These are phyloP conservation scores for Tenthredo scrophulariae DNA, from an alignment of 2,888 invertebrate species.

Conservation along the genomic window DNA sequence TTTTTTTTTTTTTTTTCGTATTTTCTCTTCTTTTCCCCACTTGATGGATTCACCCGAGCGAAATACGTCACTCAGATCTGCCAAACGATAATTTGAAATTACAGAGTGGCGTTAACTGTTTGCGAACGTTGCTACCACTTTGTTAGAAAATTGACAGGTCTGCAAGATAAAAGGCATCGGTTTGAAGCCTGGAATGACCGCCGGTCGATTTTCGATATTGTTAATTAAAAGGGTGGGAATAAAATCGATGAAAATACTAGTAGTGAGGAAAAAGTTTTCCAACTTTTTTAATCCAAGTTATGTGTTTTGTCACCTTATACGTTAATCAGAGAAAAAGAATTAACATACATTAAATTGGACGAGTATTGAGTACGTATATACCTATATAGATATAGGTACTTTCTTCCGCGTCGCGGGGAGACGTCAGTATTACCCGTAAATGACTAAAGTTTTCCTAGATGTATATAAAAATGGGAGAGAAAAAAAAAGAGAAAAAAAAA, in stretches of 20 bases:
- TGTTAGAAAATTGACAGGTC: constrained; percentile 28
- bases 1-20: neutral
- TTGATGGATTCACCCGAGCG: neutral
- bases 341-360: neutral
- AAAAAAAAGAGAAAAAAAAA: neutral
- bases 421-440: constrained; percentile 17
- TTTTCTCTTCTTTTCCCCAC: neutral
- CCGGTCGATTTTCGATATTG: neutral
- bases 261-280: neutral
- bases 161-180: constrained; percentile 11
- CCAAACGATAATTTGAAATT: constrained; percentile 40
- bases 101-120: constrained; percentile 25
- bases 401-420: neutral
- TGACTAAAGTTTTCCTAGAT: constrained; percentile 28
- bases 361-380: neutral
- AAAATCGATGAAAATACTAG: neutral
- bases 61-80: constrained; percentile 13
- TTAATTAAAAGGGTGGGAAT: constrained; percentile 21
- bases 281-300: neutral
- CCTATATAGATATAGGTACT: neutral
- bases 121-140: constrained; percentile 35
- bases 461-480: neutral
- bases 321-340: neutral
- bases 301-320: neutral
- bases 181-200: neutral